Conservation (phyloP, 2,797 vertebrate genomes). For the Eupleurogrammus muticus region DNA sequence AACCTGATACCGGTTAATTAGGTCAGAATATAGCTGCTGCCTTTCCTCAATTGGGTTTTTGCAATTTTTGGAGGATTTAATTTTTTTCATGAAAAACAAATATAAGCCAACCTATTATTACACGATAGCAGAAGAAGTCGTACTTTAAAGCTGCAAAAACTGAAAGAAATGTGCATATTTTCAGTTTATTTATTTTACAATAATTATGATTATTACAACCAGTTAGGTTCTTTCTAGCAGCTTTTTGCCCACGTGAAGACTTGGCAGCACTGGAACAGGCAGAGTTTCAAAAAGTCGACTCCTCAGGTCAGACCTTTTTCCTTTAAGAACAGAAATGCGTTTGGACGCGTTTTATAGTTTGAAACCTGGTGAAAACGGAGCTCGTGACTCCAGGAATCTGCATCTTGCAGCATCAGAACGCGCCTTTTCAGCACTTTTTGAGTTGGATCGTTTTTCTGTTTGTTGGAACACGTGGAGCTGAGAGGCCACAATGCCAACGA, state of each 20-base stretch:
- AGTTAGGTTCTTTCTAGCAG: neutral
- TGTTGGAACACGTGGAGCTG: constrained; percentile 81
- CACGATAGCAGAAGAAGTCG: no score
- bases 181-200: neutral
- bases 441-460: constrained; percentile 71
- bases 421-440: constrained; percentile 57
- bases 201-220: neutral
- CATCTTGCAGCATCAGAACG: constrained; percentile 21
- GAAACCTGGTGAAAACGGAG: rapidly evolving
- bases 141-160: no score
- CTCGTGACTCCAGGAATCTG: neutral
- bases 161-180: neutral
- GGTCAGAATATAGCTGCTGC: no score
- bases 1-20: no score
- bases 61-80: no score
- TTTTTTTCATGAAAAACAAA: no score
- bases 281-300: constrained; percentile 39
- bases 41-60: no score
- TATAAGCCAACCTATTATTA: no score
- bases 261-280: constrained; percentile 1
- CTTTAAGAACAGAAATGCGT: rapidly evolving
- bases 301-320: neutral
- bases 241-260: neutral
- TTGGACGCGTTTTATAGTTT: rapidly evolving
- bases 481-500: constrained; percentile 63